These are phyloP conservation scores for Stegodyphus dumicola DNA, from an alignment of 1,140 invertebrate genomes.

Conservation along the genomic window DNA sequence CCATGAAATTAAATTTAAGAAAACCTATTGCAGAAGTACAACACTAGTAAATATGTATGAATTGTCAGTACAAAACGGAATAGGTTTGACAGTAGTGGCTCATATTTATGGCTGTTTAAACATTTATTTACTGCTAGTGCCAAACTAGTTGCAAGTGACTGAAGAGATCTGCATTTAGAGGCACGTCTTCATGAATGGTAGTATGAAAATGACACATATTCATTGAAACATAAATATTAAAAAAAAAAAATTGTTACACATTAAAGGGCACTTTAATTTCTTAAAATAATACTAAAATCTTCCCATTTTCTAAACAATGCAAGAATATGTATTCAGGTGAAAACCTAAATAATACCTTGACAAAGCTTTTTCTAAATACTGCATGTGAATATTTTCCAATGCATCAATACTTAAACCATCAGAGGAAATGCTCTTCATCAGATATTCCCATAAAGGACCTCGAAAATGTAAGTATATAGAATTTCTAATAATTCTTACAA, in stretches of 20 bases:
- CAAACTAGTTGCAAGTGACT: neutral
- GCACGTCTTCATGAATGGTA: neutral
- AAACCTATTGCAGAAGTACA: no score
- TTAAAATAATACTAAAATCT: neutral
- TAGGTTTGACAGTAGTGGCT: neutral
- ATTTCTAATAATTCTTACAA: constrained; percentile 29
- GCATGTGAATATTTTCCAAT: constrained; percentile 21
- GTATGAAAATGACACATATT: neutral
- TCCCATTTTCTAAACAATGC: no score
- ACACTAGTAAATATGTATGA: no score
- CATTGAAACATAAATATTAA: neutral
- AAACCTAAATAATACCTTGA: neutral
- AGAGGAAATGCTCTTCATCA: neutral
- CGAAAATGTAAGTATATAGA: constrained; percentile 20
- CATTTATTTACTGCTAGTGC: no score
- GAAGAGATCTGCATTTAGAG: neutral
- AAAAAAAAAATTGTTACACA: neutral
- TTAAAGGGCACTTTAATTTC: neutral
- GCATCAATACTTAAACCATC: constrained; percentile 32
- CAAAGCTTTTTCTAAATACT: constrained; percentile 40
- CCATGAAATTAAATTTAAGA: no score
- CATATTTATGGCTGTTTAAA: neutral
- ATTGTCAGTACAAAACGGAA: no score
- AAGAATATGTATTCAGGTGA: no score
- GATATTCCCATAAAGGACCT: constrained; percentile 35